Conservation (phyloP, 2,113 vertebrate genomes). For the Thamnophis sirtalis region DNA sequence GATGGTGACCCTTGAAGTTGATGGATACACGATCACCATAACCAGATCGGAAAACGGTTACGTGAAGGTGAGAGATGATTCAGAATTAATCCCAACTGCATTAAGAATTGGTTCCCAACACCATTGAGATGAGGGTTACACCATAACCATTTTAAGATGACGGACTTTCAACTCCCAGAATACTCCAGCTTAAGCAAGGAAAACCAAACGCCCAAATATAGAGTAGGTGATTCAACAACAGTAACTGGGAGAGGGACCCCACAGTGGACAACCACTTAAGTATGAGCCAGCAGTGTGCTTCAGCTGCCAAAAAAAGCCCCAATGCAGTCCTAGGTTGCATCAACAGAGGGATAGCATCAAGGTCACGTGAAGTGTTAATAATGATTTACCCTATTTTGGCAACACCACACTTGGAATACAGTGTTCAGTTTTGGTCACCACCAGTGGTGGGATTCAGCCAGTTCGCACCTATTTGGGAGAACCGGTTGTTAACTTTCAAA, state of each 20-base stretch:
- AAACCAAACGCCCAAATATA: background rate
- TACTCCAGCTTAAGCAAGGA: background rate
- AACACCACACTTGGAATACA: background rate
- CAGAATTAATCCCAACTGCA: background rate
- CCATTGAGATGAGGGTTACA: background rate
- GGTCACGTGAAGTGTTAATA: background rate
- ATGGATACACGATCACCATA: background rate
- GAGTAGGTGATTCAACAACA: background rate
- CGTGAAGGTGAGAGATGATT: background rate
- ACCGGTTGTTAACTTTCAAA: no score
- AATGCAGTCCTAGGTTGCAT: background rate
- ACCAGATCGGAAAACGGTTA: background rate
- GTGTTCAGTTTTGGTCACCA: background rate
- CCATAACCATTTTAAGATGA: background rate
- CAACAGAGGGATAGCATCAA: background rate
- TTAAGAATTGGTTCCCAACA: background rate
- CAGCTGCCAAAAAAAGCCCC: background rate
- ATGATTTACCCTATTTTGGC: background rate
- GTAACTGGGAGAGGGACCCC: background rate
- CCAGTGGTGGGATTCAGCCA: no score
- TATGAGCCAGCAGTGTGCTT: background rate
- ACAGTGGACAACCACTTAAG: background rate
- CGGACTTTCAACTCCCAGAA: background rate
- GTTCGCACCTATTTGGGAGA: no score
- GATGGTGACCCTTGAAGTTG: background rate